Base-by-base conservation (phyloP, 2,113 vertebrate species). In the Solea senegalensis region DNA sequence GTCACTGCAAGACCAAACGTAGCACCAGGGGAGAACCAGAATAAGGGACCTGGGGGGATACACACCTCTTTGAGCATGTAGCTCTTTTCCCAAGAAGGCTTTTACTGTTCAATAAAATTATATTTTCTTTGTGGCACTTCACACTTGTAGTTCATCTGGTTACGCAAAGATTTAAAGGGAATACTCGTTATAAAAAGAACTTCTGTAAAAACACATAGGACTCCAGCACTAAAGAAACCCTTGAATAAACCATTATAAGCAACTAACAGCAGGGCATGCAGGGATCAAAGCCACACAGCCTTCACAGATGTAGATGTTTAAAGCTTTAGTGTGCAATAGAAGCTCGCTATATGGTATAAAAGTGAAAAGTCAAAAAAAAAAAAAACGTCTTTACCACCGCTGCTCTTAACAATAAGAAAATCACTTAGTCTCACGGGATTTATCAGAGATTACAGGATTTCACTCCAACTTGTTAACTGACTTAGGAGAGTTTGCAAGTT, bases 1-100 rank as follows among this genome's bases (percentile, higher is more conserved):
- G 66, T 63, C 65, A 82, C 21, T 10, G 54, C 49, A 21, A 72
- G 41, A 8, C 43, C 8, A 10, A 62, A 70, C n/a, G 56, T 21
- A 57, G 21, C 44, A 44, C 27, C 28, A 8, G 63, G 28, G n/a
- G 43, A 53, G 12, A 14, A 71, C 16, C 9, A 3, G 12, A 49
- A 34, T 52, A 39, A 16, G 12, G 39, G 56, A 39, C 26, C 12
- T 13, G n/a, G n/a, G 13, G 12, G 45, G 10, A 13, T 46, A 46
- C 45, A 10, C 45, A 13, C 4, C 7, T 34, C 28, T 34, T 34
- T 34, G 28, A 34, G 5, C 28, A 34, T 34, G 5, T 5, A 34
- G 28, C 28, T 3, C 28, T 34, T 46, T 46, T 13, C 45, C 10
- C 45, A 46, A 13, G 45, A 46, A 46, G 13, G 45, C 10, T 13